Conservation (phyloP, 1,140 invertebrate species). For the Eupristina koningsbergeri region DNA sequence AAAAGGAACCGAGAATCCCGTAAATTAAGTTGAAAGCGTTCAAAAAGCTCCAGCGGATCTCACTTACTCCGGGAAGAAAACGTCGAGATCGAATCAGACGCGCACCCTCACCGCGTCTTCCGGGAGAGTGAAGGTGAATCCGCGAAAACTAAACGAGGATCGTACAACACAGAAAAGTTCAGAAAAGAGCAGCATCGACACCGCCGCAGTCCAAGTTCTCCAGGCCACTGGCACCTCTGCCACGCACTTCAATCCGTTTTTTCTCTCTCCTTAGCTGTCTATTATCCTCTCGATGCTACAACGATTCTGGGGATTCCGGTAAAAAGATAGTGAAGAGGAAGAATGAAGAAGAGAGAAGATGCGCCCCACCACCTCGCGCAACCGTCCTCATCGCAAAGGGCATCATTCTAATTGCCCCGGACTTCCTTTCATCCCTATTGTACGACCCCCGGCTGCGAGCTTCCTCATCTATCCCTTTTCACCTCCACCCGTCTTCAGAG, state of each 20-base stretch:
- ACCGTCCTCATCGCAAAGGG: constrained; percentile 61
- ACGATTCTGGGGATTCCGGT: too few species aligned
- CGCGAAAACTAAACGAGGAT: neutral
- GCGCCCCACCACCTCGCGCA: constrained; percentile 52
- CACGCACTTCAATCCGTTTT: neutral
- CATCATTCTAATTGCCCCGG: constrained; percentile 75
- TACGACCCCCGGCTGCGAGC: constrained; percentile 62
- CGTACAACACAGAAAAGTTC: neutral
- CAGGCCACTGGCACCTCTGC: constrained; percentile 15
- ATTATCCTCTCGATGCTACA: neutral
- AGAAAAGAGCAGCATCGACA: neutral
- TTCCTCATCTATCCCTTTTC: constrained; percentile 64
- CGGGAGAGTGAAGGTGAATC: constrained; percentile 22
- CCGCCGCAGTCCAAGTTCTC: neutral
- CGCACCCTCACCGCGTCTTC: neutral
- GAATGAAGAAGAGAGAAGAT: neutral
- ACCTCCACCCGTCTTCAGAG: constrained; percentile 44
- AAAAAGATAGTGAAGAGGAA: neutral
- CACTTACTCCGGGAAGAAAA: too few species aligned
- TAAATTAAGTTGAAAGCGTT: constrained; percentile 13
- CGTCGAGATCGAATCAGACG: too few species aligned
- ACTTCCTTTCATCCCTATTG: constrained; percentile 74
- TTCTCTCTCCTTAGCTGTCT: neutral
- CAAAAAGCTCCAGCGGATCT: neutral
- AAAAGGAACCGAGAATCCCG: neutral